phyloP scores from a whole-genome alignment of 2,797 vertebrate genomes.

The Brachymystax lenok region DNA sequence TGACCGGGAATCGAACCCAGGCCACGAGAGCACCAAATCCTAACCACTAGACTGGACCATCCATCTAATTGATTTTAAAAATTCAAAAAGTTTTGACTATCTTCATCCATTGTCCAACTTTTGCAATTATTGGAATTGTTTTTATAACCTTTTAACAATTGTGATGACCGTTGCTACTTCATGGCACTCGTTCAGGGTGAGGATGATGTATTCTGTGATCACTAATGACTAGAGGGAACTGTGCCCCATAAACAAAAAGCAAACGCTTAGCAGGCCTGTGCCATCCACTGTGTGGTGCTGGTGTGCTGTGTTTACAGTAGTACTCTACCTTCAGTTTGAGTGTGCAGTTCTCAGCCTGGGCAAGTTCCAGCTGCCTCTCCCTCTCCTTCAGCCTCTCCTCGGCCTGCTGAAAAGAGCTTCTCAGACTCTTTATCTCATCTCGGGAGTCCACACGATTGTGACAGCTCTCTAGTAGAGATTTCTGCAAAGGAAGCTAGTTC shows the following conservation, averaged over 20 bases:
- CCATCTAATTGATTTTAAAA: too few relatives aligned
- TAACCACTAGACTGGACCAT: conserved; percentile 40
- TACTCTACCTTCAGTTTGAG: conserved; percentile 92
- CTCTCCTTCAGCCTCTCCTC: conserved; percentile 85
- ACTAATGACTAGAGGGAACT: background rate
- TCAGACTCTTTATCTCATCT: conserved; percentile 82
- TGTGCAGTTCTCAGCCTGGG: conserved; percentile 85
- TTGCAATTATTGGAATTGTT: too few relatives aligned
- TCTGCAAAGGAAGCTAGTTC: conserved; percentile 73
- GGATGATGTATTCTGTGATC: background rate
- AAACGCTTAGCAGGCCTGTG: background rate
- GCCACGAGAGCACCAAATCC: conserved; percentile 48
- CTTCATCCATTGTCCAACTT: too few relatives aligned
- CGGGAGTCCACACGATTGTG: conserved; percentile 79
- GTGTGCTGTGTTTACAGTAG: conserved; percentile 4
- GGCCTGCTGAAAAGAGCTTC: conserved; percentile 79
- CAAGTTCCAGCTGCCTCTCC: conserved; percentile 82
- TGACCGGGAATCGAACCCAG: conserved; percentile 34
- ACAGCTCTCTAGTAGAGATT: conserved; percentile 90
- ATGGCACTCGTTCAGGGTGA: background rate
- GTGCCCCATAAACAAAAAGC: background rate
- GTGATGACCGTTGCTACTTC: too few relatives aligned
- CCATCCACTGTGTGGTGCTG: background rate
- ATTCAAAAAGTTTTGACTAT: too few relatives aligned
- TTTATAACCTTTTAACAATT: too few relatives aligned